A percentile compares a stretch with the other conserved stretches of the same genome.
phyloP scores from a whole-genome alignment of 2,888 invertebrate species.

The Cheilosia vernalis region DNA sequence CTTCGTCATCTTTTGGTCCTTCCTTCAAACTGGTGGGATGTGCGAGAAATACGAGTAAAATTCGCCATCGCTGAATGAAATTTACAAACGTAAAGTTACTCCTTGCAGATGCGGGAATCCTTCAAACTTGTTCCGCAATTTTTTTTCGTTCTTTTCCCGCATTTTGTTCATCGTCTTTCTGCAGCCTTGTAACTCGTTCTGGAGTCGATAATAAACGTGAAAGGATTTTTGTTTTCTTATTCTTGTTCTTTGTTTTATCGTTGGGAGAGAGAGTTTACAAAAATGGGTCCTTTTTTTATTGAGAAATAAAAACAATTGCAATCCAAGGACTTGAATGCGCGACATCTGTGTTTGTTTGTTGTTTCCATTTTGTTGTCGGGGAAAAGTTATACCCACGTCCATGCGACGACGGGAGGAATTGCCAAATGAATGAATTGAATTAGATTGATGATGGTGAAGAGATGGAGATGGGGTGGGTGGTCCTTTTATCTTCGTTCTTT shows the following conservation, averaged over 20 bases:
- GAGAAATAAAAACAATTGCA: conserved; percentile 74
- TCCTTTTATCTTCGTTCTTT: conserved; percentile 25
- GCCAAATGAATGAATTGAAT: conserved; percentile 66
- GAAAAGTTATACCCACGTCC: conserved; percentile 26
- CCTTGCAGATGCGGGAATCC: conserved; percentile 33
- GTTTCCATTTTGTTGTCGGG: conserved; percentile 27
- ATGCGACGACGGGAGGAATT: conserved; percentile 35
- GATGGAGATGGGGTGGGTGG: conserved; percentile 48
- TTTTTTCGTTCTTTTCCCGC: not conserved
- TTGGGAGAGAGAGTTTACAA: conserved; percentile 4
- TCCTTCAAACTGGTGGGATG: conserved; percentile 47
- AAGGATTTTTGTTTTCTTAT: conserved; percentile 25
- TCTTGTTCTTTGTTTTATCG: conserved; percentile 5
- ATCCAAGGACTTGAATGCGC: conserved; percentile 64
- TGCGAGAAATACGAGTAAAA: conserved; percentile 48
- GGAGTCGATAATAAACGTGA: conserved; percentile 42
- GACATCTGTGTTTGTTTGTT: conserved; percentile 72
- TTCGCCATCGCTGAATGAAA: conserved; percentile 33
- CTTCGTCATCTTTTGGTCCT: conserved; percentile 23
- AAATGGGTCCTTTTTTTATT: conserved; percentile 50
- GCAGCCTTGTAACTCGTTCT: not conserved
- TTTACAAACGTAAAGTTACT: conserved; percentile 39
- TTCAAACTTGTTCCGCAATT: conserved; percentile 41
- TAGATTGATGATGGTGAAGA: conserved; percentile 65
- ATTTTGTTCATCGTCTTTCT: not conserved